Percentiles rank a stretch among this genome's conserved stretches.
Conservation (phyloP, 2,888 invertebrate genomes). For the Fragum sueziense region DNA sequence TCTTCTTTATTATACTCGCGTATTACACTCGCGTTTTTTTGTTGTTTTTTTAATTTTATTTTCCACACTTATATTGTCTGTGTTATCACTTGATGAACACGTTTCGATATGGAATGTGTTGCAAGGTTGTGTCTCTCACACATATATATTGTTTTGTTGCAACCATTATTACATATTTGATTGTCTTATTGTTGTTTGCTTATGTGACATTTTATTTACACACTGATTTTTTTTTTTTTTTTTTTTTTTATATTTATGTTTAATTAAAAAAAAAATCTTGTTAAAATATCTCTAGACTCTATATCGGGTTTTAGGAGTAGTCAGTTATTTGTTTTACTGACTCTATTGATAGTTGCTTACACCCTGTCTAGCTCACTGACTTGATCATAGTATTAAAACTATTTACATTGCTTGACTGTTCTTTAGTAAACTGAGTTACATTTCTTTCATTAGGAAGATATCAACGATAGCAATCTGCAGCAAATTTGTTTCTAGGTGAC, state of each 20-base stretch:
- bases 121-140: neutral
- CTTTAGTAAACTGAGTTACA: no score
- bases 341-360: neutral
- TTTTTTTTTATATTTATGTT: neutral
- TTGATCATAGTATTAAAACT: no score
- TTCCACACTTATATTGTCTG: neutral
- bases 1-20: neutral
- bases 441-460: neutral
- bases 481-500: neutral
- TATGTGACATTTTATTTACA: neutral
- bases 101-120: no score
- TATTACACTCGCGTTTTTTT: neutral
- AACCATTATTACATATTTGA: no score
- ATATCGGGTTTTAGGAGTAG: neutral
- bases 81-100: no score
- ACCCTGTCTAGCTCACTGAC: neutral
- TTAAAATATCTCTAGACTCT: neutral
- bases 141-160: neutral
- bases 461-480: neutral
- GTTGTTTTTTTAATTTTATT: neutral
- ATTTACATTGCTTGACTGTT: no score
- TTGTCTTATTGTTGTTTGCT: neutral
- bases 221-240: neutral
- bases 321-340: neutral
- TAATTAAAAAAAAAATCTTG: neutral